Conservation (phyloP, 2,888 invertebrate species). For the Drosophila maculinotata region DNA sequence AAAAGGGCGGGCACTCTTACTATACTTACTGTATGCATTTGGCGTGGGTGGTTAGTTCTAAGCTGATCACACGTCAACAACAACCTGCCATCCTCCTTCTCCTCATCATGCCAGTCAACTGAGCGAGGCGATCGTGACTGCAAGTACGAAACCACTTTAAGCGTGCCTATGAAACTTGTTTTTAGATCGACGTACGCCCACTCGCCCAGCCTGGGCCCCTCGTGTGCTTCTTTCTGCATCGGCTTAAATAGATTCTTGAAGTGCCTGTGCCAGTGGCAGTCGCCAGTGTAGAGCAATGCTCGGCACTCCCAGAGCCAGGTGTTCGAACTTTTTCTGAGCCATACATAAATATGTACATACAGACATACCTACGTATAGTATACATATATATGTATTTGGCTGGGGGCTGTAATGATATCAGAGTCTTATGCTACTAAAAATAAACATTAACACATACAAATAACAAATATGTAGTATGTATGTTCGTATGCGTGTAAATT, state of each 20-base stretch:
- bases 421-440: slow-evolving; percentile 6
- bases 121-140: slow-evolving; percentile 55
- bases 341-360: not conserved
- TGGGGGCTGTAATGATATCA: not conserved
- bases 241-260: slow-evolving; percentile 1
- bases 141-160: slow-evolving; percentile 34
- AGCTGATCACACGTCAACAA: slow-evolving; percentile 16
- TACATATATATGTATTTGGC: not conserved
- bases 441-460: not conserved
- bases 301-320: slow-evolving; percentile 62
- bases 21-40: slow-evolving; percentile 45
- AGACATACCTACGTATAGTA: not conserved
- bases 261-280: slow-evolving; percentile 11
- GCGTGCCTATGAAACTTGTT: slow-evolving; percentile 65
- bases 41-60: slow-evolving; percentile 54
- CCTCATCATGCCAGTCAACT: not conserved
- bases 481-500: not conserved
- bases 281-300: slow-evolving; percentile 65
- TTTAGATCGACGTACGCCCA: slow-evolving; percentile 52
- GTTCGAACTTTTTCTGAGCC: slow-evolving; percentile 70
- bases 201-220: slow-evolving; percentile 33
- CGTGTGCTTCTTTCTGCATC: not conserved
- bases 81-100: not conserved
- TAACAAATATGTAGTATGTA: not conserved
- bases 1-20: slow-evolving; percentile 20